Conservation (phyloP, 2,113 vertebrate species). For the Octodon degus region DNA sequence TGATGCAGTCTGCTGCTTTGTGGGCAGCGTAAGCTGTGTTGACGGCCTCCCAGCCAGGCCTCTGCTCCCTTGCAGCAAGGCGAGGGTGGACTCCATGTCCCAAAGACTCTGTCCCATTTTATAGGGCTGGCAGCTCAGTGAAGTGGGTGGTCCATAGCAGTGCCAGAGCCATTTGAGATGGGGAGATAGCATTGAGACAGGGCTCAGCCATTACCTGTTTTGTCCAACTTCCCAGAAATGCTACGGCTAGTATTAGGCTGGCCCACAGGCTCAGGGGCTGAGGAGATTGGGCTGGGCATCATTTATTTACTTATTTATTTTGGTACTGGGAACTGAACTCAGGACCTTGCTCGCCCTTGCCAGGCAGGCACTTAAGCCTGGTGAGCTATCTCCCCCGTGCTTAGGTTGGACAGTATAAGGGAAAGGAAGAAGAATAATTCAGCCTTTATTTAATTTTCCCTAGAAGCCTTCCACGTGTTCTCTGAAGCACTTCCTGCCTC, state of each 20-base stretch:
- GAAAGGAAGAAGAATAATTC: not conserved
- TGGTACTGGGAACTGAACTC: too few species aligned
- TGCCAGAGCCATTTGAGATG: not conserved
- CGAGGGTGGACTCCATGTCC: not conserved
- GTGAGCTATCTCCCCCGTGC: too few species aligned
- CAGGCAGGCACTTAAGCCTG: too few species aligned
- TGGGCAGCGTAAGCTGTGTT: not conserved
- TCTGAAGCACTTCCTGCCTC: not conserved
- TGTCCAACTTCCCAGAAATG: not conserved
- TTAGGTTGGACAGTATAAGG: too few species aligned
- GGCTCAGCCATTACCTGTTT: accelerated
- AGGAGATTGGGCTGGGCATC: too few species aligned
- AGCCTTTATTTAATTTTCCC: too few species aligned
- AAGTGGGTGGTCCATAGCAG: not conserved
- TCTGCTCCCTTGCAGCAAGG: not conserved
- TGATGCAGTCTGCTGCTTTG: not conserved
- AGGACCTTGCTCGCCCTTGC: too few species aligned
- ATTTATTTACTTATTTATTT: too few species aligned
- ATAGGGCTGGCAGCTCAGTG: not conserved
- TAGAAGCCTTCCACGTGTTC: not conserved
- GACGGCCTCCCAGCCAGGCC: not conserved
- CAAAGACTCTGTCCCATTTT: not conserved
- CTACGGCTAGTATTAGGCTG: not conserved
- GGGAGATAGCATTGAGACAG: not conserved
- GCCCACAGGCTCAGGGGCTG: not conserved